Conservation (phyloP, 2,113 vertebrate species). For the Catharus minimus region DNA sequence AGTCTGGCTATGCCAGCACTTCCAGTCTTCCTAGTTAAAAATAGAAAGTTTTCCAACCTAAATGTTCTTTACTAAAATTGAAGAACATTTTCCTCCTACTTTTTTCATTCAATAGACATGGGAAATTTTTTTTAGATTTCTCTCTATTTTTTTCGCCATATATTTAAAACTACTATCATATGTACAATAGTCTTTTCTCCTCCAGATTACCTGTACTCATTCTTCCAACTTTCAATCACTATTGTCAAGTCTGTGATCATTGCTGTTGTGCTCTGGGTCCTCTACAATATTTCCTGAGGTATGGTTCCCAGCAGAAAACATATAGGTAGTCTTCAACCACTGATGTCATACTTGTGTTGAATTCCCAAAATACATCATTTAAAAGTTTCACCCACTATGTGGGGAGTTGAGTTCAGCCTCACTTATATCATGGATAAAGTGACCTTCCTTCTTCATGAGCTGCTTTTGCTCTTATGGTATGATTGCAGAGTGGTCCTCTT, state of each 20-base stretch:
- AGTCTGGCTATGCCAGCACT: not conserved
- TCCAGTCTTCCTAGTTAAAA: not conserved
- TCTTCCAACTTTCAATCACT: not conserved
- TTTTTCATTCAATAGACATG: not conserved
- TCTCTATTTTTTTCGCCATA: not conserved
- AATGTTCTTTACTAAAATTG: not conserved
- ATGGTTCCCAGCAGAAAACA: not conserved
- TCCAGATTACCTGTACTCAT: not conserved
- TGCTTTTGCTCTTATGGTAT: not conserved
- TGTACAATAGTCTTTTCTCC: not conserved
- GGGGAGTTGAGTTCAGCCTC: not conserved
- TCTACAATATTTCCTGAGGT: not conserved
- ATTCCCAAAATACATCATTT: not conserved
- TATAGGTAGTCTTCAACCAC: not conserved
- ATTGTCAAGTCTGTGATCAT: not conserved
- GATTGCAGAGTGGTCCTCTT: not conserved
- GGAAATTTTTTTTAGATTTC: not conserved
- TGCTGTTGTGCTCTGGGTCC: not conserved
- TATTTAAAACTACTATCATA: not conserved
- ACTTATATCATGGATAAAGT: not conserved
- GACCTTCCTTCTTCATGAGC: not conserved
- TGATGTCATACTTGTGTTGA: accelerated
- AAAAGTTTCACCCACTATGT: not conserved
- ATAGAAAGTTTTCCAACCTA: not conserved
- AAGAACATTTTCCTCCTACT: not conserved